Base-by-base conservation (phyloP, 2,888 invertebrate genomes). In the Prenolepis imparis region DNA sequence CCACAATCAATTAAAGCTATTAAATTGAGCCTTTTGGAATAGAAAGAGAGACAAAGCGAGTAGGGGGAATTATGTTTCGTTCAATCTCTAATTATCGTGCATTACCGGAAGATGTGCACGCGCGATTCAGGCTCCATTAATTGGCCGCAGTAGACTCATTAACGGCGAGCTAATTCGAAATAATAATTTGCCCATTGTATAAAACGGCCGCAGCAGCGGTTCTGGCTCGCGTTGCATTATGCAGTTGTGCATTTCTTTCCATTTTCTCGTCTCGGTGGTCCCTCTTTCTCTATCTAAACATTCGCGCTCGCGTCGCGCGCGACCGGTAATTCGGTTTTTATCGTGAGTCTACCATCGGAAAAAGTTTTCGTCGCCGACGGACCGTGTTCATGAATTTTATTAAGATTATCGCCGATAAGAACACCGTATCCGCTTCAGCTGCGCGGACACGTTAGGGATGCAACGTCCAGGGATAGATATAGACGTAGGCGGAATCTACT, bases 301-400 rank as follows among this genome's bases (percentile, higher is more conserved):
- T 86, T 84, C 84, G 84, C 77, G 78, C 73, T 86, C 84, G 86
- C 86, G 78, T 72, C 84, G 84, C 73, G 88, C 88, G 88, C 89
- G 84, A 86, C 92, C 91, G 92, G 93, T 93, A 93, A 93, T 93
- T 93, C 91, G 91, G 87, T 93, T 93, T 93, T 93, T 93, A 93
- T 93, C 93, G 89, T 83, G 85, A 84, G 90, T 90, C 92, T 92
- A 80, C 91, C 91, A 93, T 93, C 93, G 92, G 86, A 89, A 87
- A 91, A 91, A 93, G 87, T 93, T 93, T 93, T 93, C 92, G 92
- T 90, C 91, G 90, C 88, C 85, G 87, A 87, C 89, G 88, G 68
- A 81, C 75, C 41, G 93, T 93, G 93, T 93, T 93, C 93, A 92
- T 93, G 93, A 93, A 93, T 93, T 93, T 93, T 93, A 93, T 93